These are phyloP conservation scores for Coelinius sp. DNA, from an alignment of 2,888 invertebrate genomes.

Conservation along the genomic window DNA sequence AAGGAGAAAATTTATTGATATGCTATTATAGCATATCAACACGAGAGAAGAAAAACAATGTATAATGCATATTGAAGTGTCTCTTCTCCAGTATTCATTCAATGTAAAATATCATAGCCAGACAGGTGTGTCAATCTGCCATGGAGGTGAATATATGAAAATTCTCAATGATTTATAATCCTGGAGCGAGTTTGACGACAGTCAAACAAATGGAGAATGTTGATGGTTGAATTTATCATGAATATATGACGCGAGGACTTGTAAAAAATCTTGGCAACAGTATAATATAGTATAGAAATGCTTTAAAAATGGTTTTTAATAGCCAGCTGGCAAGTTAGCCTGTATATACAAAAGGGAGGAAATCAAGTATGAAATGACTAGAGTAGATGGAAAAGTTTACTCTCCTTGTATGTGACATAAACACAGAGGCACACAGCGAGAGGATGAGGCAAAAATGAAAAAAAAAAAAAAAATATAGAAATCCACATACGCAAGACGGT, in stretches of 20 bases:
- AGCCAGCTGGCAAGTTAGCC: neutral
- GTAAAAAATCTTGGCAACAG: neutral
- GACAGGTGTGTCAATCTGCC: neutral
- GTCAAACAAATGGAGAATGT: neutral
- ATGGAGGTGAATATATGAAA: neutral
- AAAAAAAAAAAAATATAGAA: too few relatives aligned
- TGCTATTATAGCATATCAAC: too few relatives aligned
- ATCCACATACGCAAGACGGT: too few relatives aligned
- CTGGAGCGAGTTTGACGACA: too few relatives aligned
- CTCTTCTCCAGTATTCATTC: neutral
- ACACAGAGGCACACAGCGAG: neutral
- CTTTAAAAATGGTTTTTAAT: slow-evolving; percentile 7
- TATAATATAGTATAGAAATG: neutral
- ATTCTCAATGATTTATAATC: neutral
- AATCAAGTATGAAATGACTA: slow-evolving; percentile 38
- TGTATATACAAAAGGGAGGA: slow-evolving; percentile 26
- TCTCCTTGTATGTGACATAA: slow-evolving; percentile 43
- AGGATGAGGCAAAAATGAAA: slow-evolving; percentile 26
- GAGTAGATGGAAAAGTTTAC: slow-evolving; percentile 52
- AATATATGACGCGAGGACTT: neutral
- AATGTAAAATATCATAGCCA: neutral
- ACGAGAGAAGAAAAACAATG: neutral
- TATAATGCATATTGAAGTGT: neutral
- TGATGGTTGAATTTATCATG: neutral
- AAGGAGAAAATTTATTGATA: neutral